Conservation (phyloP, 2,888 invertebrate genomes). For the Napeogenes inachia region DNA sequence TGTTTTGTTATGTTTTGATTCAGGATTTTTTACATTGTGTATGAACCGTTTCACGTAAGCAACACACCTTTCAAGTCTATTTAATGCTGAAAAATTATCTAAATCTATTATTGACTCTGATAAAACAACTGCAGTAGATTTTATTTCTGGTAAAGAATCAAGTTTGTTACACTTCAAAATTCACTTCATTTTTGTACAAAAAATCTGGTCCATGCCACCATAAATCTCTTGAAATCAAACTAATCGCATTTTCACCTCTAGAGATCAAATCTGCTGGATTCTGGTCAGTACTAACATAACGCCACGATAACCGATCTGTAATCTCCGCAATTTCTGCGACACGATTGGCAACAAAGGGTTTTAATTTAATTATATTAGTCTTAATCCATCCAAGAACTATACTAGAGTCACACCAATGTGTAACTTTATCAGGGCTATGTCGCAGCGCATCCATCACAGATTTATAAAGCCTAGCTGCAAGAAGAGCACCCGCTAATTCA, state of each 20-base stretch:
- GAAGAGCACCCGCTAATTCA: constrained; percentile 28
- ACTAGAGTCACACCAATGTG: constrained; percentile 25
- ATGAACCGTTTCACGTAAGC: too few species aligned
- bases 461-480: constrained; percentile 17
- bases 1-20: too few species aligned
- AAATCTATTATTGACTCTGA: too few species aligned
- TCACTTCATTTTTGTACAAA: constrained; percentile 1
- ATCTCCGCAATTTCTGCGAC: constrained; percentile 15
- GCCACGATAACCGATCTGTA: constrained; percentile 15
- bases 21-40: too few species aligned
- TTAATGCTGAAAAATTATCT: too few species aligned
- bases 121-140: neutral
- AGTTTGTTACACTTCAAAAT: neutral
- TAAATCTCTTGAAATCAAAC: neutral
- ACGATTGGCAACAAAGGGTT: constrained; percentile 25
- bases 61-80: too few species aligned
- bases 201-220: constrained; percentile 11
- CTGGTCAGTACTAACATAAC: constrained; percentile 25
- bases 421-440: too few species aligned
- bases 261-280: constrained; percentile 19
- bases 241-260: neutral
- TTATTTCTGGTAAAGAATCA: constrained; percentile 6
- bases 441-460: neutral
- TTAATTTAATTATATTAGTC: constrained; percentile 9
- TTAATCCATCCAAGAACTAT: constrained; percentile 22